phyloP scores from a whole-genome alignment of 2,113 vertebrate genomes.

The Chroicocephalus ridibundus region DNA sequence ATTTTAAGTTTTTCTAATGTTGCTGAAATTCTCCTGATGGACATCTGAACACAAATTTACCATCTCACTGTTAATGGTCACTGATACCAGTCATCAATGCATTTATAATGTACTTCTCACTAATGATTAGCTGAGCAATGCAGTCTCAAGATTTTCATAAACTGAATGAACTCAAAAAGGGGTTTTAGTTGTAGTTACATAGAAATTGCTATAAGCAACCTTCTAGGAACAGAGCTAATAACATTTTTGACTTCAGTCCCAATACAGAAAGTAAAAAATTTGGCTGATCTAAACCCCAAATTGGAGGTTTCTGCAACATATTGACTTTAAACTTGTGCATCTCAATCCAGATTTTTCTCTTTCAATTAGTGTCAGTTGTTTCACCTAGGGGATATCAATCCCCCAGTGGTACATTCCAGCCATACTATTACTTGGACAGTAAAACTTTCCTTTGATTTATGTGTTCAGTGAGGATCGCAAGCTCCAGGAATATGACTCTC shows the following conservation, averaged over 20 bases:
- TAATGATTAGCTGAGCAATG: background rate
- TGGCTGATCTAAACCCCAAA: background rate
- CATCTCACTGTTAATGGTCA: background rate
- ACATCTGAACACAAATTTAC: background rate
- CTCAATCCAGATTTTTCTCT: background rate
- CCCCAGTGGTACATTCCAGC: background rate
- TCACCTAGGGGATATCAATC: background rate
- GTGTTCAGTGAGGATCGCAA: background rate
- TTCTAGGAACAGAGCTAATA: background rate
- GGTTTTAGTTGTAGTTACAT: background rate
- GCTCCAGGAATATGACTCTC: background rate
- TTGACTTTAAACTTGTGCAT: background rate
- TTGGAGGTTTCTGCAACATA: background rate
- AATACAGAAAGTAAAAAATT: background rate
- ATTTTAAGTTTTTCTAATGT: background rate
- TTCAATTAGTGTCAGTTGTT: background rate
- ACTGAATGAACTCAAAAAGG: background rate
- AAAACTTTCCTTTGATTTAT: conserved; percentile 8
- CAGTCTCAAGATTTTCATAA: background rate
- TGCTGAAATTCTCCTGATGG: background rate
- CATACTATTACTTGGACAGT: background rate
- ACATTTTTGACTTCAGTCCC: background rate
- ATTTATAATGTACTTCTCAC: background rate
- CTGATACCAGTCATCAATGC: background rate
- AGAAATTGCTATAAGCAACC: background rate